Conservation (phyloP, 2,113 vertebrate species). For the Microtus pennsylvanicus region DNA sequence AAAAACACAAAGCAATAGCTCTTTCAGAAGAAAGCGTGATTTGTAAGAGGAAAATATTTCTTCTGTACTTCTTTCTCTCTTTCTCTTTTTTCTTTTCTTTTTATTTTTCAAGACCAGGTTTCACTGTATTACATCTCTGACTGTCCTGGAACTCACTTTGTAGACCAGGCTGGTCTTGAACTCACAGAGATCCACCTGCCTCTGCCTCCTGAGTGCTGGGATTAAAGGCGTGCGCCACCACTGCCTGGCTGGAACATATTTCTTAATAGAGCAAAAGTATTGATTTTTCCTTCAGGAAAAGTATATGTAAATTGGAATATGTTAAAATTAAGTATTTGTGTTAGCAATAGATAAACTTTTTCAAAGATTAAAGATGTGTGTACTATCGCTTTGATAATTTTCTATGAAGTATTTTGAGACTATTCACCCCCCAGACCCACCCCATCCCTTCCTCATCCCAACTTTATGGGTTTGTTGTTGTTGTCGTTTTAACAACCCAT, state of each 20-base stretch:
- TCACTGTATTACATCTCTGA: background rate
- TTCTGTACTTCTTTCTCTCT: background rate
- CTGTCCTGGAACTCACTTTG: background rate
- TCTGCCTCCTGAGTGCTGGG: background rate
- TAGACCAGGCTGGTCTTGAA: background rate
- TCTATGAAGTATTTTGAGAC: background rate
- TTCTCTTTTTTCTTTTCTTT: background rate
- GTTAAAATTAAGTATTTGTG: constrained; percentile 15
- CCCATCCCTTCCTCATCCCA: background rate
- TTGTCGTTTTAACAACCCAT: too few species aligned
- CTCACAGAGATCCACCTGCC: background rate
- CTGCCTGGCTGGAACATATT: background rate
- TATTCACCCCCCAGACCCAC: background rate
- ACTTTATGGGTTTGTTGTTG: background rate
- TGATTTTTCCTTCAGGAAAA: constrained; percentile 14
- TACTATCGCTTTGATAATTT: background rate
- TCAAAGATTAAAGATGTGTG: background rate
- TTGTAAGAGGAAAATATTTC: constrained; percentile 24
- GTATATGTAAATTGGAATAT: background rate
- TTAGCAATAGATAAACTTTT: background rate
- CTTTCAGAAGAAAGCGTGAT: background rate
- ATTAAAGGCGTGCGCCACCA: background rate
- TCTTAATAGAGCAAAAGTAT: background rate
- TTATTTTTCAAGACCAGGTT: background rate
- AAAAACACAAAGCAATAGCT: constrained; percentile 21